phyloP scores from a whole-genome alignment of 2,113 vertebrate species.

The Bothrops jararaca region DNA sequence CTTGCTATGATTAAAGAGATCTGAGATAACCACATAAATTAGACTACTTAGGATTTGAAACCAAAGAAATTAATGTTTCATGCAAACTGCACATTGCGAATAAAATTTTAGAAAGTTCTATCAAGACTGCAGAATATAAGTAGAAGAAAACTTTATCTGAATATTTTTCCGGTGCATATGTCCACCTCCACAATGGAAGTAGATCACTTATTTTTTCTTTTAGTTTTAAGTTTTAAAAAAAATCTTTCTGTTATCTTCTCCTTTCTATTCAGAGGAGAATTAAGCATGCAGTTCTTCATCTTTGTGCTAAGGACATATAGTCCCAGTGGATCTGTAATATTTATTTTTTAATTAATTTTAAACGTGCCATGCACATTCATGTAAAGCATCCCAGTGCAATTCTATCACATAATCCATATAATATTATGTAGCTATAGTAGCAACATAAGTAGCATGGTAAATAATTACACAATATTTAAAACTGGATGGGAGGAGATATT shows the following conservation, averaged over 20 bases:
- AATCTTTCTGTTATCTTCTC: background rate
- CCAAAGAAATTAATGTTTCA: background rate
- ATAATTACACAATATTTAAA: background rate
- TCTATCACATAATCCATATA: background rate
- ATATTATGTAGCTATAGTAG: background rate
- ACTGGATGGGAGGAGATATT: background rate
- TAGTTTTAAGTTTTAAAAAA: background rate
- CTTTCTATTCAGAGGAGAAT: background rate
- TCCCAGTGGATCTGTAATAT: background rate
- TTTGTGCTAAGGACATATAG: background rate
- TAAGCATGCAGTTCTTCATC: background rate
- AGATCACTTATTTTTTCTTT: background rate
- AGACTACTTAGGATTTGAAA: slow-evolving; percentile 12
- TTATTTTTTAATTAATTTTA: background rate
- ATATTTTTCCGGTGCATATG: background rate
- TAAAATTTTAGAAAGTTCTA: background rate
- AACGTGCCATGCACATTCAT: background rate
- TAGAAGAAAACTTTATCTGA: background rate
- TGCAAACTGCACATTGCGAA: background rate
- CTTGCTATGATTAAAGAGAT: slow-evolving; percentile 87
- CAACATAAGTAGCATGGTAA: background rate
- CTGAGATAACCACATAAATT: slow-evolving; percentile 59
- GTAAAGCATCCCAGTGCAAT: background rate
- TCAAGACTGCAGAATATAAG: background rate
- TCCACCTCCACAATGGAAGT: background rate